phyloP scores from a whole-genome alignment of 2,113 vertebrate genomes.

The western clawed frog (Xenopus tropicalis) region DNA sequence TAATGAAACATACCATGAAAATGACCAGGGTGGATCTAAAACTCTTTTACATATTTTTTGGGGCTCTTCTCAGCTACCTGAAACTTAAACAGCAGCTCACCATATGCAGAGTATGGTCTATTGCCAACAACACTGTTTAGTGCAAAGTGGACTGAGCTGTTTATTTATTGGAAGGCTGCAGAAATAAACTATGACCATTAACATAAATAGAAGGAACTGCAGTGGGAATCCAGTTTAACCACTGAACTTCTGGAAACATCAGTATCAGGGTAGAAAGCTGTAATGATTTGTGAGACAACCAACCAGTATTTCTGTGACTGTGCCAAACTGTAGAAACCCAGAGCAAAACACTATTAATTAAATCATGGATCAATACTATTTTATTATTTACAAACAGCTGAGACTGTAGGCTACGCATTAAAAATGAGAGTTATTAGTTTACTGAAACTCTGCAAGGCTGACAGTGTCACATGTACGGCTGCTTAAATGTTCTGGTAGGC shows the following conservation, averaged over 20 bases:
- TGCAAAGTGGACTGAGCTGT: too few species aligned
- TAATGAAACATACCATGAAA: too few species aligned
- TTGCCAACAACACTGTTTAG: too few species aligned
- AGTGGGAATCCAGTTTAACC: neutral
- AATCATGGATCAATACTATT: constrained; percentile 42
- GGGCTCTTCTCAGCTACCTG: too few species aligned
- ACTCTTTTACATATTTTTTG: too few species aligned
- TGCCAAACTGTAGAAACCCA: constrained; percentile 19
- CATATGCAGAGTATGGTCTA: too few species aligned
- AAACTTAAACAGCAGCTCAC: too few species aligned
- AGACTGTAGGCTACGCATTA: constrained; percentile 22
- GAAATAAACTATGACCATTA: too few species aligned
- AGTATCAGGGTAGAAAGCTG: neutral
- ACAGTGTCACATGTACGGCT: too few species aligned
- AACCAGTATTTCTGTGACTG: constrained; percentile 33
- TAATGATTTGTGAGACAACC: neutral
- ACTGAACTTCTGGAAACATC: neutral
- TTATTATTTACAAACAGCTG: constrained; percentile 41
- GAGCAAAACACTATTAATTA: constrained; percentile 32
- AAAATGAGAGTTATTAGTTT: neutral
- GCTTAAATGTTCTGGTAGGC: too few species aligned
- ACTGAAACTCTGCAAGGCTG: neutral
- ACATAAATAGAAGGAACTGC: neutral
- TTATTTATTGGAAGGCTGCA: too few species aligned
- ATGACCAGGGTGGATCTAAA: too few species aligned